These are phyloP conservation scores for Andrena haemorrhoa DNA, from an alignment of 2,888 invertebrate genomes.

Conservation along the genomic window DNA sequence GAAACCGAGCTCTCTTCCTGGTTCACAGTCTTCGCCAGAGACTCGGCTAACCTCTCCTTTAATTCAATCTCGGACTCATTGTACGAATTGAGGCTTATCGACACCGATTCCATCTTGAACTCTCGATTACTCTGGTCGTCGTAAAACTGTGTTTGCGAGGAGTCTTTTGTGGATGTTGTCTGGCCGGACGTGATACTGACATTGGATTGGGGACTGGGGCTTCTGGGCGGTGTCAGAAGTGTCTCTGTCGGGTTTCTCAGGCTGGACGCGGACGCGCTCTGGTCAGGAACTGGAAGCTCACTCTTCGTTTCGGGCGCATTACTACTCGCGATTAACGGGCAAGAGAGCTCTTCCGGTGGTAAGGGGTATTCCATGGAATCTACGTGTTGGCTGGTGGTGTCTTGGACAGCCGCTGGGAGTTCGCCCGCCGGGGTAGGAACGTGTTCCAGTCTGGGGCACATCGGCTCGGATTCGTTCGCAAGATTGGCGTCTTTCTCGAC, in stretches of 20 bases:
- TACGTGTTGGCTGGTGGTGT: slow-evolving; percentile 23
- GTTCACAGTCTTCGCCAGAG: slow-evolving; percentile 68
- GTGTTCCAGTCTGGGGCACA: slow-evolving; percentile 35
- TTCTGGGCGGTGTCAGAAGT: slow-evolving; percentile 74
- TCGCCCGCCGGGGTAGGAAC: slow-evolving; percentile 44
- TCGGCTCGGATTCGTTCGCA: slow-evolving; percentile 13
- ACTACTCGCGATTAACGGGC: slow-evolving; percentile 31
- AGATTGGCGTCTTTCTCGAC: neutral
- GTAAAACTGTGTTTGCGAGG: slow-evolving; percentile 62
- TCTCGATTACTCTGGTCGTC: slow-evolving; percentile 74
- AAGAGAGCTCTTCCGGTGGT: slow-evolving; percentile 69
- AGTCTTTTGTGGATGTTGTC: slow-evolving; percentile 66
- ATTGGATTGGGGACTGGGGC: slow-evolving; percentile 70
- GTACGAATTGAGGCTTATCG: slow-evolving; percentile 76
- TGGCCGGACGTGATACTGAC: slow-evolving; percentile 55
- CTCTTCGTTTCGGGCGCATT: slow-evolving; percentile 35
- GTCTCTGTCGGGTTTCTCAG: slow-evolving; percentile 68
- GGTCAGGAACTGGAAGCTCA: slow-evolving; percentile 52
- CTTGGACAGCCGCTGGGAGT: slow-evolving; percentile 51
- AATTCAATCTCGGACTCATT: slow-evolving; percentile 77
- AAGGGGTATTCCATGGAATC: slow-evolving; percentile 62
- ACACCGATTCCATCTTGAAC: slow-evolving; percentile 76
- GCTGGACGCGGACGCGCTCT: slow-evolving; percentile 46
- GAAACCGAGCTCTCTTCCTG: slow-evolving; percentile 69
- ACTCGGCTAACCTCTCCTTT: slow-evolving; percentile 78